These are phyloP conservation scores for Arctopsyche grandis DNA, from an alignment of 1,140 invertebrate species.

Conservation along the genomic window DNA sequence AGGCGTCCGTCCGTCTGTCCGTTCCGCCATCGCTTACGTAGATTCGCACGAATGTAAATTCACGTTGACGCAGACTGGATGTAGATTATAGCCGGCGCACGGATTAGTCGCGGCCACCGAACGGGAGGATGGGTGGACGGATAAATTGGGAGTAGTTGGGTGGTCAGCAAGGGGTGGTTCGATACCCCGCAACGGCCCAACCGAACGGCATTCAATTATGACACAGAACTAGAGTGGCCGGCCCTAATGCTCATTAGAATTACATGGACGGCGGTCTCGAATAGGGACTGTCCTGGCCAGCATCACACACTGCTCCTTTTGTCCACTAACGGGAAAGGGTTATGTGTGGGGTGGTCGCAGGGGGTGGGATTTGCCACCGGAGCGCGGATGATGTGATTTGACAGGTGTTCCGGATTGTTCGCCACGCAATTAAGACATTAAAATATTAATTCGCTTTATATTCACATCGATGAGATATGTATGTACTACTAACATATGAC, in stretches of 20 bases:
- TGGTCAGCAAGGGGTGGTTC: background rate
- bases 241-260: conserved; percentile 66
- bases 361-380: background rate
- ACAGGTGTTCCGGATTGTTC: background rate
- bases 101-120: background rate
- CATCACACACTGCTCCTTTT: background rate
- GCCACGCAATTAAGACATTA: too few species aligned
- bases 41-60: conserved; percentile 16
- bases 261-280: conserved; percentile 56
- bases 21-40: background rate
- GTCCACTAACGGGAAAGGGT: background rate
- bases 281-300: background rate
- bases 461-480: too few species aligned
- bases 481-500: too few species aligned
- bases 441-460: too few species aligned
- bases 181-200: background rate
- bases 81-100: background rate
- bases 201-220: conserved; percentile 46
- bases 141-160: background rate
- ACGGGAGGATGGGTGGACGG: background rate
- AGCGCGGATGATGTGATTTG: conserved; percentile 5
- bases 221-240: conserved; percentile 57
- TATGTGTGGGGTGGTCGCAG: background rate
- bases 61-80: background rate
- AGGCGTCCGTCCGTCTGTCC: background rate